phyloP scores from a whole-genome alignment of 1,140 invertebrate species.

The Colletes gigas region DNA sequence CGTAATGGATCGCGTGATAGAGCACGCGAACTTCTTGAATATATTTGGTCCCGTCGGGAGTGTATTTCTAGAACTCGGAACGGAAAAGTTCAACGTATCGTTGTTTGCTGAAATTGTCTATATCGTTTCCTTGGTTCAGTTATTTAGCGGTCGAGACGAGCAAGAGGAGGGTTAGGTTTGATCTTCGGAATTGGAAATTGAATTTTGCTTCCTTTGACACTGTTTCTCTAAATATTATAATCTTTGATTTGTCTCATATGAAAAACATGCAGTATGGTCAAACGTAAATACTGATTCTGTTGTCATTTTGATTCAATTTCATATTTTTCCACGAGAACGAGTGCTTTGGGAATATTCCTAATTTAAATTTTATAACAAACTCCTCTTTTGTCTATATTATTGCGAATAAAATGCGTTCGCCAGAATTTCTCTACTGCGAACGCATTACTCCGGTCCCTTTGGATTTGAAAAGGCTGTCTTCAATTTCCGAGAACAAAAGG shows the following conservation, averaged over 20 bases:
- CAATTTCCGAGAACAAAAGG: constrained; percentile 51
- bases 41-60: not conserved
- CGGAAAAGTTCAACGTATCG: not conserved
- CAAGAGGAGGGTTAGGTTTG: too few relatives aligned
- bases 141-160: not conserved
- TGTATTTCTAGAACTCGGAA: not conserved
- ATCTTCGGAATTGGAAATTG: too few relatives aligned
- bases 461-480: constrained; percentile 57
- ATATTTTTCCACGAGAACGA: too few relatives aligned
- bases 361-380: too few relatives aligned
- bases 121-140: not conserved
- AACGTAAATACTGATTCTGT: too few relatives aligned
- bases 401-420: not conserved
- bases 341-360: too few relatives aligned
- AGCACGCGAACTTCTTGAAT: constrained; percentile 42
- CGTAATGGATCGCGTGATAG: constrained; percentile 64
- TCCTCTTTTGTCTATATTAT: too few relatives aligned
- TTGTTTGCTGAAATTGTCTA: not conserved
- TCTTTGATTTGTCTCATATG: too few relatives aligned
- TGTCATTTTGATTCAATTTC: too few relatives aligned
- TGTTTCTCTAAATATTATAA: too few relatives aligned
- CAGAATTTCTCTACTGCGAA: not conserved
- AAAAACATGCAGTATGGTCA: too few relatives aligned
- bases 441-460: constrained; percentile 36
- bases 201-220: too few relatives aligned